Percentiles rank a stretch among this genome's conserved stretches.
Evolutionary conservation across 2,888 invertebrate species (phyloP).

Genomic region (Lymantria monacha): DNA sequence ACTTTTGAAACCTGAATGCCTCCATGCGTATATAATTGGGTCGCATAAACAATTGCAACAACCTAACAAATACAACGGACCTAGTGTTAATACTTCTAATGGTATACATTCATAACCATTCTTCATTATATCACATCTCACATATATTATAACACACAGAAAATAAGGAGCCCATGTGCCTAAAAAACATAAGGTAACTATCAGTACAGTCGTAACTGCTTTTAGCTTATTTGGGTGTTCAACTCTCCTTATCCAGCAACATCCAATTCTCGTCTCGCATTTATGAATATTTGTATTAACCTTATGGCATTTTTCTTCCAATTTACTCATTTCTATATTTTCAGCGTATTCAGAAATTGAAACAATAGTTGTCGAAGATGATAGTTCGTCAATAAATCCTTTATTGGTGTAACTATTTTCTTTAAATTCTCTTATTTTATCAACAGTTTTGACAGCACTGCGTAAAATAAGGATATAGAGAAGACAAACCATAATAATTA

Average conservation of each 20-base stretch:
- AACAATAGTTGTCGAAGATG: conserved; percentile 30
- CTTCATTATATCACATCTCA: conserved; percentile 64
- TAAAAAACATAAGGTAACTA: conserved; percentile 80
- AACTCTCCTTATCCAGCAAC: conserved; percentile 10
- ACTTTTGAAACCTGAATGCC: conserved; percentile 82
- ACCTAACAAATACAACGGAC: conserved; percentile 81
- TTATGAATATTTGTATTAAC: conserved; percentile 5
- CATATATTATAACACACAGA: conserved; percentile 74
- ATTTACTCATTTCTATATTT: conserved; percentile 20
- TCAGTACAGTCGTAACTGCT: conserved; percentile 82
- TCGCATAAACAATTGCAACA: conserved; percentile 81
- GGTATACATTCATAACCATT: conserved; percentile 68
- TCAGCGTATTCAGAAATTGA: conserved; percentile 30
- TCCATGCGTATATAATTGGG: conserved; percentile 84
- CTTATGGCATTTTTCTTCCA: conserved; percentile 15
- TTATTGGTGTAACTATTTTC: conserved; percentile 49
- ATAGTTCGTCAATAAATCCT: conserved; percentile 46
- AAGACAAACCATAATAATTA: conserved; percentile 58
- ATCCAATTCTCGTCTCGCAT: conserved; percentile 10
- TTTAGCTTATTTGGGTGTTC: conserved; percentile 75
- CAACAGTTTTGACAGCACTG: conserved; percentile 76
- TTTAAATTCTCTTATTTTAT: conserved; percentile 65
- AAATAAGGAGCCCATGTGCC: conserved; percentile 84
- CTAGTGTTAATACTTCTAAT: conserved; percentile 76
- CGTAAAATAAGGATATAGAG: conserved; percentile 81